Percentiles rank a stretch among this genome's conserved stretches.
Conservation (phyloP, 2,888 invertebrate species). For the Himalopsyche japonica region DNA sequence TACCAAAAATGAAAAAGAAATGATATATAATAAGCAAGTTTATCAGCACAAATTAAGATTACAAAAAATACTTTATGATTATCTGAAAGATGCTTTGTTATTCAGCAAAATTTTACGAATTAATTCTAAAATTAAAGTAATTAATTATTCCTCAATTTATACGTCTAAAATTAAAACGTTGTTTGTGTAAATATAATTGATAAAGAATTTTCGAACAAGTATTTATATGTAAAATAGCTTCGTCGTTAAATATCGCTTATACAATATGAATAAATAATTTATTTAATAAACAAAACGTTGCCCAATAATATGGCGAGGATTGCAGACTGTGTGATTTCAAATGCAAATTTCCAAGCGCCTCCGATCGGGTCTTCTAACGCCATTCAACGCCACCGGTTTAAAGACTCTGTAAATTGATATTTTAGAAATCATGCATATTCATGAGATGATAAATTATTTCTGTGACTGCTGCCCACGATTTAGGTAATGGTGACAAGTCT, state of each 20-base stretch:
- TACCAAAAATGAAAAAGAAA: too few species aligned
- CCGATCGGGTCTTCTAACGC: not conserved
- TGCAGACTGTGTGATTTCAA: not conserved
- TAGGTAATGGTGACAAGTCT: not conserved
- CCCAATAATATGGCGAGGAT: not conserved
- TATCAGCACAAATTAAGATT: too few species aligned
- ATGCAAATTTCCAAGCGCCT: conserved; percentile 19
- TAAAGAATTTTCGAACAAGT: too few species aligned
- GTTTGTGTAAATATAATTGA: too few species aligned
- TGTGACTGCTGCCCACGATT: not conserved
- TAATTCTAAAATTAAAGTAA: too few species aligned
- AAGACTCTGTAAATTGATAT: conserved; percentile 23
- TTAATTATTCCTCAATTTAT: too few species aligned
- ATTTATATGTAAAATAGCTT: not conserved
- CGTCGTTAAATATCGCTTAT: not conserved
- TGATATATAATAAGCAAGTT: too few species aligned
- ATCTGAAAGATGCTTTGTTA: too few species aligned
- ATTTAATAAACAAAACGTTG: conserved; percentile 27
- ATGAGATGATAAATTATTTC: conserved; percentile 8
- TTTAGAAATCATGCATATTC: conserved; percentile 26
- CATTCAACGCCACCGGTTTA: not conserved
- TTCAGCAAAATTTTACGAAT: too few species aligned
- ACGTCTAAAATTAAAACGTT: too few species aligned
- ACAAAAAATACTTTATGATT: too few species aligned
- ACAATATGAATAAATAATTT: conserved; percentile 24